Evolutionary conservation across 2,888 invertebrate species (phyloP), one percentile per base, ranked within the genome.

Genomic region (Tipula unca): DNA sequence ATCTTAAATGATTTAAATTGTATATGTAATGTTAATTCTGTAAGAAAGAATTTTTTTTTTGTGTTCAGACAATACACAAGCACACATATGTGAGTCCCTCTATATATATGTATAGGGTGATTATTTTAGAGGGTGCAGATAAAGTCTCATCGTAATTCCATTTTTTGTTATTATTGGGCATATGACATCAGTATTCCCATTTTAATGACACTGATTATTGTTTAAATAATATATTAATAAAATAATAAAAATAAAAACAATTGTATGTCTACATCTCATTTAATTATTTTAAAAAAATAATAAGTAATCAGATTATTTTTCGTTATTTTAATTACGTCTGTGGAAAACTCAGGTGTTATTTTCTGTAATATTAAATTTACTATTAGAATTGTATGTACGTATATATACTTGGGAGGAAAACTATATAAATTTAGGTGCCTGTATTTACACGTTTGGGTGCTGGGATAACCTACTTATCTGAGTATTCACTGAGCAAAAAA

Each of bases 1-100:
- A 69, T 69, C 69, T 25, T 69, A 69, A 69, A 69, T 69, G 69
- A 69, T 69, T 69, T 69, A 69, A 69, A 69, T 69, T 69, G 69
- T 69, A 25, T n/a, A n/a, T 69, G 25, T 69, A 69, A 69, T 69
- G 69, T 69, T 69, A 69, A 69, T 69, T 69, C 25, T 25, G 10
- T 20, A 25, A 69, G 25, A 13, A 25, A 69, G n/a, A n/a, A n/a
- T n/a, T n/a, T n/a, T 1, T 69, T 69, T 48, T 69, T 69, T 69
- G 48, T n/a, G n/a, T n/a, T n/a, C n/a, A 17, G 48, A 54, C 48
- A 54, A 20, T 17, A 54, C 6, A 54, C n/a, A 54, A 25, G 25
- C 25, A 25, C 25, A 3, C n/a, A n/a, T n/a, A n/a, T n/a, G n/a
- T n/a, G n/a, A n/a, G n/a, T n/a, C n/a, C n/a, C n/a, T 69, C 8